These are phyloP conservation scores for Pachypeltis micranthus DNA, from an alignment of 1,140 invertebrate species.

Conservation along the genomic window DNA sequence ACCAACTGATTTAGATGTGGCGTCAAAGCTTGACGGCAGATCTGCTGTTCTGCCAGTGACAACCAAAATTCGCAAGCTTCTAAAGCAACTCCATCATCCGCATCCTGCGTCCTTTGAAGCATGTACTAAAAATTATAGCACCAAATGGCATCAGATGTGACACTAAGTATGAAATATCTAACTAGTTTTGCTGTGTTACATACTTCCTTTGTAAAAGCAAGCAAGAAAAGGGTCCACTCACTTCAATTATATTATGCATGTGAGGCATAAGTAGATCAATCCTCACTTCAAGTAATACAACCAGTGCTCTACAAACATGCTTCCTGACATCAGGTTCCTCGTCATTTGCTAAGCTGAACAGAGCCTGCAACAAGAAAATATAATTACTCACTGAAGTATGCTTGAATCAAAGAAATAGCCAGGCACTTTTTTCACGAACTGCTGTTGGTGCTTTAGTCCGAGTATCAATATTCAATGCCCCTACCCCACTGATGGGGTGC, in stretches of 20 bases:
- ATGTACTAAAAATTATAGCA: slow-evolving; percentile 60
- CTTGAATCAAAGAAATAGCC: too few species aligned
- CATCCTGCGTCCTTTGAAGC: slow-evolving; percentile 87
- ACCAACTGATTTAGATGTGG: slow-evolving; percentile 74
- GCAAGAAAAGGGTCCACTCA: background rate
- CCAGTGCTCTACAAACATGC: slow-evolving; percentile 90
- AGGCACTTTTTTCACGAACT: too few species aligned
- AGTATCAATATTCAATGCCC: too few species aligned
- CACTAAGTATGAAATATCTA: slow-evolving; percentile 15
- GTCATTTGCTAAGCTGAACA: slow-evolving; percentile 57
- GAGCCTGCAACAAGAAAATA: background rate
- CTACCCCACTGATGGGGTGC: too few species aligned
- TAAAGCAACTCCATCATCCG: slow-evolving; percentile 84
- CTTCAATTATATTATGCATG: slow-evolving; percentile 90
- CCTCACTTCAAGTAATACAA: slow-evolving; percentile 91
- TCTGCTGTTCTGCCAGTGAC: slow-evolving; percentile 87
- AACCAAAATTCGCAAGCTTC: slow-evolving; percentile 99
- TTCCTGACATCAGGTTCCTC: slow-evolving; percentile 76
- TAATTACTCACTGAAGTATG: too few species aligned
- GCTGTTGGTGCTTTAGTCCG: too few species aligned
- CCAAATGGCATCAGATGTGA: too few species aligned
- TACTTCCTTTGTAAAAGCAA: too few species aligned
- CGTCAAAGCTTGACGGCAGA: slow-evolving; percentile 83
- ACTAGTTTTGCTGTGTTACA: too few species aligned
- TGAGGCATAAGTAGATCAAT: slow-evolving; percentile 91